phyloP scores from a whole-genome alignment of 2,797 vertebrate genomes.

The Naso thynnoides region DNA sequence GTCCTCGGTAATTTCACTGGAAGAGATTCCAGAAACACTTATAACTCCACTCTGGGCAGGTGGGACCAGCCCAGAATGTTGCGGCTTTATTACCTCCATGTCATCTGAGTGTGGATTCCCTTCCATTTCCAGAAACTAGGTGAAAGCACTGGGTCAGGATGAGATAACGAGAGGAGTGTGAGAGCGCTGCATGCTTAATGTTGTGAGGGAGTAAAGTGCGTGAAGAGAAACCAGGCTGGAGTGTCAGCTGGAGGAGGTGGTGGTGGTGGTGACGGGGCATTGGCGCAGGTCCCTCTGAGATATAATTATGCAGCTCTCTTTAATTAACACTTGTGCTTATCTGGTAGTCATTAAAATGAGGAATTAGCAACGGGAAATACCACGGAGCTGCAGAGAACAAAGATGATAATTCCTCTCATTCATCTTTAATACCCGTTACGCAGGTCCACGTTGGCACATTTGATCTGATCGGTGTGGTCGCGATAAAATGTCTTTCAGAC shows the following conservation, averaged over 20 bases:
- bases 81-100: slow-evolving; percentile 55
- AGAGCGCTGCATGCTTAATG: slow-evolving; percentile 31
- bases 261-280: slow-evolving; percentile 40
- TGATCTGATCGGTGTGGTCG: slow-evolving; percentile 47
- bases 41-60: slow-evolving; percentile 6
- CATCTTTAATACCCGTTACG: slow-evolving; percentile 29
- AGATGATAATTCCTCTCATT: slow-evolving; percentile 61
- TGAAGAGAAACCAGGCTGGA: slow-evolving; percentile 51
- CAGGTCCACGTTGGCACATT: slow-evolving; percentile 12
- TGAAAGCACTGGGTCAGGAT: slow-evolving; percentile 60
- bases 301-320: slow-evolving; percentile 75
- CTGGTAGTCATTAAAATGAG: slow-evolving; percentile 74
- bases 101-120: slow-evolving; percentile 48
- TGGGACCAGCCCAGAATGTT: slow-evolving; percentile 19
- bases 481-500: slow-evolving; percentile 25
- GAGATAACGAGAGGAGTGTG: slow-evolving; percentile 57
- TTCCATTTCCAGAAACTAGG: slow-evolving; percentile 58
- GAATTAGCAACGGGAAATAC: slow-evolving; percentile 67
- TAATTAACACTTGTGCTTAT: slow-evolving; percentile 77
- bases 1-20: slow-evolving; percentile 32
- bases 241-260: slow-evolving; percentile 58
- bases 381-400: slow-evolving; percentile 63
- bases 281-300: slow-evolving; percentile 70
- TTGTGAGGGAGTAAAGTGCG: slow-evolving; percentile 45
- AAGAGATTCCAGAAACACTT: slow-evolving; percentile 29